These are phyloP conservation scores for Shargacucullia verbasci DNA, from an alignment of 2,888 invertebrate species.

Conservation along the genomic window DNA sequence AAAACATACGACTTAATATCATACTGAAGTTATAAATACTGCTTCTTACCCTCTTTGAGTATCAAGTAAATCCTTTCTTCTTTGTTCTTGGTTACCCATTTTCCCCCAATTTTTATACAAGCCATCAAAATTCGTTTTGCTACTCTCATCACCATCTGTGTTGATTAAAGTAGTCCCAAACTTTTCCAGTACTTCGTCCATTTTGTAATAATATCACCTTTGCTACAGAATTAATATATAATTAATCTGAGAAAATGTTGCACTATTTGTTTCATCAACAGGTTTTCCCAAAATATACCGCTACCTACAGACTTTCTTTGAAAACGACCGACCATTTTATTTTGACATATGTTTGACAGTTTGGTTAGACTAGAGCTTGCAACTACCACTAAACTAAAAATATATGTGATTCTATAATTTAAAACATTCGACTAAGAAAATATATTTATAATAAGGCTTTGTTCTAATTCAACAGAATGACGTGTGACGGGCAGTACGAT, in stretches of 20 bases:
- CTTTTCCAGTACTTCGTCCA: slow-evolving; percentile 78
- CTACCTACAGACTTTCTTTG: not conserved
- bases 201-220: slow-evolving; percentile 7
- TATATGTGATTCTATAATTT: too few species aligned
- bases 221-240: not conserved
- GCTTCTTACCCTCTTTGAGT: slow-evolving; percentile 88
- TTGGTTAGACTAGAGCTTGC: too few species aligned
- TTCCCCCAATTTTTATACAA: slow-evolving; percentile 82
- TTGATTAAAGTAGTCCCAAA: slow-evolving; percentile 63
- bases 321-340: not conserved
- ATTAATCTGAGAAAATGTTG: not conserved
- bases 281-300: not conserved
- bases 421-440: too few species aligned
- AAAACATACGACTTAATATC: too few species aligned
- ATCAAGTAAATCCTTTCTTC: slow-evolving; percentile 87
- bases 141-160: slow-evolving; percentile 47
- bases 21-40: not conserved
- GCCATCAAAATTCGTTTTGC: slow-evolving; percentile 63
- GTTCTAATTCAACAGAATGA: too few species aligned
- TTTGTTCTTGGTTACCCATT: slow-evolving; percentile 82
- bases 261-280: not conserved
- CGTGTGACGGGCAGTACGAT: too few species aligned
- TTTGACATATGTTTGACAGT: not conserved
- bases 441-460: too few species aligned
- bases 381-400: too few species aligned